Conservation (phyloP, 2,797 vertebrate species). For the Podarcis siculus region DNA sequence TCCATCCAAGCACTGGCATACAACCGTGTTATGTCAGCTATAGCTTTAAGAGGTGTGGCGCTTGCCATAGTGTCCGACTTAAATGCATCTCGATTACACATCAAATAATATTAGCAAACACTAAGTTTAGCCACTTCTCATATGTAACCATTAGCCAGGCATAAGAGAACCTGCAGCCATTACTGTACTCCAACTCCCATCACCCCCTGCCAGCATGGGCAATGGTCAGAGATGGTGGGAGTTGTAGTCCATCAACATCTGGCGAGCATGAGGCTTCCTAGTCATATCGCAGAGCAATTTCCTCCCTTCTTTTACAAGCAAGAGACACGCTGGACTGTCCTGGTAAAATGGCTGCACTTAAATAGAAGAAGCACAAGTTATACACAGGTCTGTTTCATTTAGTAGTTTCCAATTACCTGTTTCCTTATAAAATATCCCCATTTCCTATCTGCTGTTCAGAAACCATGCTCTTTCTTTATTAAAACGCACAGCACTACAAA, state of each 20-base stretch:
- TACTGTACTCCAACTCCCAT: too few species aligned
- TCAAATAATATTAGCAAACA: background rate
- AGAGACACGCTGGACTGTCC: background rate
- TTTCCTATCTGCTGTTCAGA: background rate
- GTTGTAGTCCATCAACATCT: too few species aligned
- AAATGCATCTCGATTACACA: background rate
- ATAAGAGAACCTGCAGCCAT: too few species aligned
- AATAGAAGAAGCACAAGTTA: background rate
- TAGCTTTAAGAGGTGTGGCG: background rate
- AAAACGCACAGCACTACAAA: background rate
- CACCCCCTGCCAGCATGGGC: too few species aligned
- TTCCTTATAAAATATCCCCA: background rate
- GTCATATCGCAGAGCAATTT: background rate
- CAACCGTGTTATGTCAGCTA: background rate
- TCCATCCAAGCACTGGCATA: background rate
- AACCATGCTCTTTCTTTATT: background rate
- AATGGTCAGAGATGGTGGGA: too few species aligned
- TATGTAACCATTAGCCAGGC: too few species aligned
- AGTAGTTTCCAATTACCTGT: background rate
- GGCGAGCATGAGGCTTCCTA: too few species aligned
- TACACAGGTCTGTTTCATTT: background rate
- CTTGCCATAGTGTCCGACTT: background rate
- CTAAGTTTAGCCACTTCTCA: background rate
- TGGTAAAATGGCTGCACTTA: background rate
- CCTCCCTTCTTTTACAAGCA: background rate